These are phyloP conservation scores for Chouioia cunea DNA, from an alignment of 2,888 invertebrate species.

Conservation along the genomic window DNA sequence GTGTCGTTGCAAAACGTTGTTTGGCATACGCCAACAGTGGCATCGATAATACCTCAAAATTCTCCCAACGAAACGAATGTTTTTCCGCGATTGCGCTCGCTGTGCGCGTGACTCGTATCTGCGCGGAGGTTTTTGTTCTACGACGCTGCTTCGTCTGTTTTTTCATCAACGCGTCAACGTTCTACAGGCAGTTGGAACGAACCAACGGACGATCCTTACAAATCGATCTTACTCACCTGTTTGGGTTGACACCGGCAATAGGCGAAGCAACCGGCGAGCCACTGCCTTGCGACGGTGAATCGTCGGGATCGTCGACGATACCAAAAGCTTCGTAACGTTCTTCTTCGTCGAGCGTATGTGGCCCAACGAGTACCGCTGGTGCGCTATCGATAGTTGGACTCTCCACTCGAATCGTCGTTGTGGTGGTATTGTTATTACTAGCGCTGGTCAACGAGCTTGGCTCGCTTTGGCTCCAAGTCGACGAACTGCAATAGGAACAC, in stretches of 20 bases:
- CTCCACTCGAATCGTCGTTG: constrained; percentile 1
- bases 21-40: too few species aligned
- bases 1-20: too few species aligned
- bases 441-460: constrained; percentile 59
- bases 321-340: constrained; percentile 66
- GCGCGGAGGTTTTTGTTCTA: too few species aligned
- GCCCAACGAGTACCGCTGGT: constrained; percentile 20
- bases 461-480: constrained; percentile 55
- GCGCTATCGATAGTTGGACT: neutral
- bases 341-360: constrained; percentile 53
- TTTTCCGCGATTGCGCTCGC: too few species aligned
- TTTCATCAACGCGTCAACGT: too few species aligned
- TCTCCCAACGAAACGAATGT: too few species aligned
- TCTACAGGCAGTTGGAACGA: too few species aligned
- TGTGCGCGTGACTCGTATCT: too few species aligned
- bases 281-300: constrained; percentile 58
- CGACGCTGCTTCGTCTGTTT: too few species aligned
- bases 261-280: constrained; percentile 64
- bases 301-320: constrained; percentile 57
- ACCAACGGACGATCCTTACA: too few species aligned
- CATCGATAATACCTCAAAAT: too few species aligned
- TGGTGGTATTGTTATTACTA: constrained; percentile 22
- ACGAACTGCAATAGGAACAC: constrained; percentile 38
- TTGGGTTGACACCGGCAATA: constrained; percentile 53
- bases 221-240: constrained; percentile 28